Conservation (phyloP, 1,140 invertebrate species). For the Nasonia giraulti region DNA sequence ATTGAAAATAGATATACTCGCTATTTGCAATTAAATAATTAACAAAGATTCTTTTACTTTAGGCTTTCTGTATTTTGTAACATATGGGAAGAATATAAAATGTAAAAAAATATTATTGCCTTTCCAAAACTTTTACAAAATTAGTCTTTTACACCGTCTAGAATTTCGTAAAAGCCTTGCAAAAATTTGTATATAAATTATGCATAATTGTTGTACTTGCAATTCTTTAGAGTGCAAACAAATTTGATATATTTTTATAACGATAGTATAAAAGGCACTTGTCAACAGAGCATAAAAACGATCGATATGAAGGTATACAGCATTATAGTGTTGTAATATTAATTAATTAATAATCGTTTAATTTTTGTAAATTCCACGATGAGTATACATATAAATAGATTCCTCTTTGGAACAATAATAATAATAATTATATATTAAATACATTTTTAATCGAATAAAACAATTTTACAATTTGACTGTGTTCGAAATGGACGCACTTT, state of each 20-base stretch:
- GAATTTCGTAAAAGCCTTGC: not conserved
- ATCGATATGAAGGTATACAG: not conserved
- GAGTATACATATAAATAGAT: not conserved
- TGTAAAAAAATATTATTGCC: slow-evolving; percentile 9
- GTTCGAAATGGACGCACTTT: no score
- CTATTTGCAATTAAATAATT: not conserved
- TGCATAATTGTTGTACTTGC: not conserved
- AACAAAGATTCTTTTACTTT: slow-evolving; percentile 5
- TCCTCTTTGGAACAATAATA: not conserved
- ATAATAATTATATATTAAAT: not conserved
- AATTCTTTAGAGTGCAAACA: no score
- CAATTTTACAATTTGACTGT: not conserved
- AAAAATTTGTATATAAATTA: not conserved
- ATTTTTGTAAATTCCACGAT: not conserved
- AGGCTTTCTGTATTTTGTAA: not conserved
- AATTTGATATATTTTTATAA: not conserved
- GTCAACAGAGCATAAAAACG: slow-evolving; percentile 32
- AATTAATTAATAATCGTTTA: not conserved
- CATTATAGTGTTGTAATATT: not conserved
- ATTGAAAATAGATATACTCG: slow-evolving; percentile 12
- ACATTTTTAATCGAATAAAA: not conserved
- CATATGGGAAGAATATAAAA: not conserved
- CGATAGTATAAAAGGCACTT: not conserved
- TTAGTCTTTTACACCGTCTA: not conserved
- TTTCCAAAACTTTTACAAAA: not conserved